Evolutionary conservation across 1,140 invertebrate species (phyloP).

Genomic region (Lepidurus arcticus): DNA sequence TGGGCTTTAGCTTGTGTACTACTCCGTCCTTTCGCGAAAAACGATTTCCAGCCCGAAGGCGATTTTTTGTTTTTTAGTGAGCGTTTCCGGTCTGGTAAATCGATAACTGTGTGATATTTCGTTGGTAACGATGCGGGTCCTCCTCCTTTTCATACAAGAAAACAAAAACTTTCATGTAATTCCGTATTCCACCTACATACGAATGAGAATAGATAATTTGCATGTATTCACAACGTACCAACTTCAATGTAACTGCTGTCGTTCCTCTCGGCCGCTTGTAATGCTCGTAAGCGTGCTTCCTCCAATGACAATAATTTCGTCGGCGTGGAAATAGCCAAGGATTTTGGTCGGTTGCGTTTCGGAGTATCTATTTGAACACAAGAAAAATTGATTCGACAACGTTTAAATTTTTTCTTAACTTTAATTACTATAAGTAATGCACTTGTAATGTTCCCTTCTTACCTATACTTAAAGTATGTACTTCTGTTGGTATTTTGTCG

Average conservation of each 20-base stretch:
- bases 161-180: neutral
- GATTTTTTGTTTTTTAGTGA: constrained; percentile 61
- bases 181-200: neutral
- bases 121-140: constrained; percentile 79
- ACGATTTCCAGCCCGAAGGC: constrained; percentile 71
- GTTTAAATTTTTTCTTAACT: too few relatives aligned
- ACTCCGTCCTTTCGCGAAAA: constrained; percentile 52
- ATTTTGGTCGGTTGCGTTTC: constrained; percentile 70
- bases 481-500: constrained; percentile 28
- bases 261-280: constrained; percentile 48
- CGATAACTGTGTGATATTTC: constrained; percentile 89
- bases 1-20: constrained; percentile 40
- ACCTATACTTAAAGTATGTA: constrained; percentile 25
- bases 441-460: neutral
- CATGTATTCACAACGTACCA: constrained; percentile 45
- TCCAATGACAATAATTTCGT: constrained; percentile 82
- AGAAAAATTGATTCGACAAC: too few relatives aligned
- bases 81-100: constrained; percentile 60
- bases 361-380: constrained; percentile 42
- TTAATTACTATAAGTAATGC: neutral
- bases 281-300: constrained; percentile 61
- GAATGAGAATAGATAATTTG: neutral
- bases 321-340: constrained; percentile 82
- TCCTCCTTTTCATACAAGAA: constrained; percentile 49
- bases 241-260: constrained; percentile 86